Conservation (phyloP, 2,888 invertebrate species). For the Junonia oenone region DNA sequence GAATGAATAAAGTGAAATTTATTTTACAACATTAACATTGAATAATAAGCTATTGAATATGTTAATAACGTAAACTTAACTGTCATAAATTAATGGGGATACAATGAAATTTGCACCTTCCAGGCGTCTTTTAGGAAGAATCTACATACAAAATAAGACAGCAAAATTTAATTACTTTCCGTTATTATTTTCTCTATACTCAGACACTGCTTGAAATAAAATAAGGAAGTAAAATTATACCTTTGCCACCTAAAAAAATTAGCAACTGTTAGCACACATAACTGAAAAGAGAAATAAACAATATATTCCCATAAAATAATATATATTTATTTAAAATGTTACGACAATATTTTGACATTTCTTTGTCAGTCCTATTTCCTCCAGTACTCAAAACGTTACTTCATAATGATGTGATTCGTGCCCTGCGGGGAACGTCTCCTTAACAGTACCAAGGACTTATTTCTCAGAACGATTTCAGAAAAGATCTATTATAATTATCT, state of each 20-base stretch:
- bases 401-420: constrained; percentile 54
- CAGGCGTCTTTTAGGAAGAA: too few species aligned
- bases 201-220: too few species aligned
- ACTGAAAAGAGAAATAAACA: neutral
- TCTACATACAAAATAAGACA: too few species aligned
- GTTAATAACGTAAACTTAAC: too few species aligned
- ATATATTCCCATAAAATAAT: neutral
- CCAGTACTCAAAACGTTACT: constrained; percentile 32
- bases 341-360: constrained; percentile 34
- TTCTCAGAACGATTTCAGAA: constrained; percentile 39
- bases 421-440: constrained; percentile 38
- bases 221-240: too few species aligned
- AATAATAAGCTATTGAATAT: too few species aligned
- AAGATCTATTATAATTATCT: constrained; percentile 30
- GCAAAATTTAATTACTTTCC: too few species aligned
- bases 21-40: too few species aligned
- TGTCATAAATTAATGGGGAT: neutral
- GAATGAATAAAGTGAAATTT: too few species aligned
- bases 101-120: too few species aligned
- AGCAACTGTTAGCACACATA: neutral
- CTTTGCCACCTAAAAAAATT: neutral
- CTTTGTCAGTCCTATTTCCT: constrained; percentile 40
- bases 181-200: too few species aligned
- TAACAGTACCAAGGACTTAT: constrained; percentile 44
- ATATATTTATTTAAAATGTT: constrained; percentile 12